Conservation (phyloP, 1,140 invertebrate genomes). For the Saxidomus purpurata region DNA sequence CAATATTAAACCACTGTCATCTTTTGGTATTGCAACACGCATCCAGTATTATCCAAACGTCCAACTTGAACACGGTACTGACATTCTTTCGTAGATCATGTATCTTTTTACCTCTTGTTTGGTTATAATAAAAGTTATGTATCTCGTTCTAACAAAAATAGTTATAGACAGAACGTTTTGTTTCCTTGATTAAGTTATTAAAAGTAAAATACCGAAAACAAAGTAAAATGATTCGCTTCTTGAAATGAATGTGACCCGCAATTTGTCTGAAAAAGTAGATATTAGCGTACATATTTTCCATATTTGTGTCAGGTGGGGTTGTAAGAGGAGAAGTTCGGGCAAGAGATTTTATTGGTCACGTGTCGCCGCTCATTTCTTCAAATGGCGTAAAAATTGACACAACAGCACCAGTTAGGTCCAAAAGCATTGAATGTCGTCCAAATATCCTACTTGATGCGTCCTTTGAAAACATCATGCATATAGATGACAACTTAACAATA, state of each 20-base stretch:
- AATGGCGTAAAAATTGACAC: constrained; percentile 33
- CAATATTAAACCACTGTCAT: constrained; percentile 15
- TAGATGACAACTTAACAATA: not conserved
- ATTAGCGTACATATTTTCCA: too few relatives aligned
- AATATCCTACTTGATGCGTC: not conserved
- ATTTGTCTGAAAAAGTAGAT: too few relatives aligned
- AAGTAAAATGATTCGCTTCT: too few relatives aligned
- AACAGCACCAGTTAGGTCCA: not conserved
- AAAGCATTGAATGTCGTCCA: not conserved
- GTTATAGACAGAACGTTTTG: not conserved
- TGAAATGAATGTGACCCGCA: too few relatives aligned
- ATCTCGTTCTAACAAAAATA: not conserved
- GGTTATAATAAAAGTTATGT: too few relatives aligned
- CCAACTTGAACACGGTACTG: not conserved
- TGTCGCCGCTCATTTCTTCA: not conserved
- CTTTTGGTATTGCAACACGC: not conserved
- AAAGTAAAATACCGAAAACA: too few relatives aligned
- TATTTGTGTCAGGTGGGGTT: not conserved
- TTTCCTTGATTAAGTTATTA: too few relatives aligned
- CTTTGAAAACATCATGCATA: constrained; percentile 12
- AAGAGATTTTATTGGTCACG: not conserved
- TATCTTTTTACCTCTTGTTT: not conserved
- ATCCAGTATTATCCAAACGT: not conserved
- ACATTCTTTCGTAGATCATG: too few relatives aligned
- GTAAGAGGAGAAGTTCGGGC: not conserved